These are phyloP conservation scores for Cynaeus angustus DNA, from an alignment of 2,888 invertebrate species.

Conservation along the genomic window DNA sequence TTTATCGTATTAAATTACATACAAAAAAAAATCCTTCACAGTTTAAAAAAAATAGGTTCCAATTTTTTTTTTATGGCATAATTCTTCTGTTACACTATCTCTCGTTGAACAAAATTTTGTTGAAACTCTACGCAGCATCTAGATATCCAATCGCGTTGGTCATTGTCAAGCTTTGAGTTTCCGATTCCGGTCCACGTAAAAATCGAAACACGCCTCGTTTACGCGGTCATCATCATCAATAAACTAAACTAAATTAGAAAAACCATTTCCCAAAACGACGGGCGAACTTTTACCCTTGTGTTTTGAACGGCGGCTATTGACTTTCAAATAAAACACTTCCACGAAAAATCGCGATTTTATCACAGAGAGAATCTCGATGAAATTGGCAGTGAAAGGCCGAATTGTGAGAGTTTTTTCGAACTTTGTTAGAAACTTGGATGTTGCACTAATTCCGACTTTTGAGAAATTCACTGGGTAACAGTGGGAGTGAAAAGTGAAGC, in stretches of 20 bases:
- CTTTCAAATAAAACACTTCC: neutral
- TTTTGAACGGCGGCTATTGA: neutral
- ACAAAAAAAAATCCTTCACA: no score
- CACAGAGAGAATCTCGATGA: neutral
- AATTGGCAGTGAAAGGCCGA: neutral
- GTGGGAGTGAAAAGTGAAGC: conserved; percentile 6
- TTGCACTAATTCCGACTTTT: neutral
- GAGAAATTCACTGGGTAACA: neutral
- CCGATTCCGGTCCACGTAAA: conserved; percentile 8
- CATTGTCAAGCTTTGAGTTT: conserved; percentile 2
- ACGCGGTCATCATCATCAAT: neutral
- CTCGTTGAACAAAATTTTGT: no score
- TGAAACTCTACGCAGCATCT: neutral
- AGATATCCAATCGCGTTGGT: neutral
- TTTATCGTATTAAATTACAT: no score
- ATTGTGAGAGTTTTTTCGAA: neutral
- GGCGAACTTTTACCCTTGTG: neutral
- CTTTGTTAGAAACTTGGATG: neutral
- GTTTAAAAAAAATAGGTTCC: no score
- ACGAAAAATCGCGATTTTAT: conserved; percentile 4
- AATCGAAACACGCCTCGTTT: conserved; percentile 7
- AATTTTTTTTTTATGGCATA: no score
- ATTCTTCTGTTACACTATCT: no score
- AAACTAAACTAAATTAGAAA: neutral
- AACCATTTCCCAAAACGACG: neutral